Conservation (phyloP, 1,140 invertebrate genomes). For the Ceratosolen fusciceps region DNA sequence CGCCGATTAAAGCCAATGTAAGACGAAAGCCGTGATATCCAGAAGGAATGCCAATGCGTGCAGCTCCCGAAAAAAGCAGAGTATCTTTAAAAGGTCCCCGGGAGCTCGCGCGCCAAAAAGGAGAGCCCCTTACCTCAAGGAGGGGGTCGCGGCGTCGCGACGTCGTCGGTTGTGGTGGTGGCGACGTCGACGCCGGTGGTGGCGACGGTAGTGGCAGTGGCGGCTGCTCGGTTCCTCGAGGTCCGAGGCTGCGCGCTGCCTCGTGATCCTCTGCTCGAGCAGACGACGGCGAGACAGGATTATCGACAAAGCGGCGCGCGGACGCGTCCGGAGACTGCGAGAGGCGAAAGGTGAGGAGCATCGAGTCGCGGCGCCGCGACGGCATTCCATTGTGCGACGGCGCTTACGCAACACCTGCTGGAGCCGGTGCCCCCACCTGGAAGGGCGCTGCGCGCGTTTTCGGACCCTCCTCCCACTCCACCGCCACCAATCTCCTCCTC, state of each 20-base stretch:
- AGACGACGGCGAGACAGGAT: conserved; percentile 48
- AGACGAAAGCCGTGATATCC: neutral
- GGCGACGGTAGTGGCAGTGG: neutral
- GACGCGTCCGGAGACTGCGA: conserved; percentile 6
- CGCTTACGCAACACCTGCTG: conserved; percentile 10
- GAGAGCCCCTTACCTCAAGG: neutral
- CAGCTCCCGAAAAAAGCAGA: neutral
- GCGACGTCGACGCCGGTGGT: neutral
- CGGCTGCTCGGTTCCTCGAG: neutral
- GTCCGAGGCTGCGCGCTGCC: neutral
- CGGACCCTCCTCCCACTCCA: too few species aligned
- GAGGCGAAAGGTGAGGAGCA: conserved; percentile 4
- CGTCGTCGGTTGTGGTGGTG: neutral
- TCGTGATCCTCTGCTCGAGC: neutral
- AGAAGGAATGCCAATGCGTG: neutral
- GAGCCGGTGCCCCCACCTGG: neutral
- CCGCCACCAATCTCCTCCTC: too few species aligned
- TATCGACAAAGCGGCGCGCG: conserved; percentile 37
- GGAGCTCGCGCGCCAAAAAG: neutral
- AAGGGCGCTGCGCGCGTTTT: neutral
- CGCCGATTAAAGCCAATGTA: neutral
- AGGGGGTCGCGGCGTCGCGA: neutral
- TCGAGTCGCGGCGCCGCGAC: neutral
- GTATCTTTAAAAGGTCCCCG: too few species aligned
- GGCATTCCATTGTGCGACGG: conserved; percentile 30